Conservation (phyloP, 2,888 invertebrate species). For the Esperia sulphurella region DNA sequence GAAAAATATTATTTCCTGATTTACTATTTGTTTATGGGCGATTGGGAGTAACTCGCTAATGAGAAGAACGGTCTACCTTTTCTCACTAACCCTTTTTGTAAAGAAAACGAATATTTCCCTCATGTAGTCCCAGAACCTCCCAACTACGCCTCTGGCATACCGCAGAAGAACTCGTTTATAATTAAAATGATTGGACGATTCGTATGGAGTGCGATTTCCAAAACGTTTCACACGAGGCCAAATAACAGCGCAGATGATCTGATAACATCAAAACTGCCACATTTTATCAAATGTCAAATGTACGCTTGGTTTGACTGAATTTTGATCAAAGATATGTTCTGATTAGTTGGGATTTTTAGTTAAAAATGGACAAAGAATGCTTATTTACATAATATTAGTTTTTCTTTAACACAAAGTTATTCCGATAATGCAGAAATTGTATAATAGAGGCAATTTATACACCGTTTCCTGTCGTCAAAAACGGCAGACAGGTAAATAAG, state of each 20-base stretch:
- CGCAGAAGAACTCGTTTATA: conserved; percentile 33
- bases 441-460: too few relatives aligned
- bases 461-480: too few relatives aligned
- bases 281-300: conserved; percentile 30
- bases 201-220: conserved; percentile 12
- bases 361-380: conserved; percentile 1
- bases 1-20: too few relatives aligned
- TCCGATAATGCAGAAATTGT: too few relatives aligned
- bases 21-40: too few relatives aligned
- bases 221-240: conserved; percentile 17
- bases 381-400: not conserved
- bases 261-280: conserved; percentile 34
- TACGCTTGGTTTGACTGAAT: conserved; percentile 24
- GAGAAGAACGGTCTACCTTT: too few relatives aligned
- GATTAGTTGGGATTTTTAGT: conserved; percentile 9
- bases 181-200: conserved; percentile 30
- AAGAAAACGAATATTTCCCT: too few relatives aligned
- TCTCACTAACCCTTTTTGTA: too few relatives aligned
- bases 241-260: conserved; percentile 21
- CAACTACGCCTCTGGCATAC: conserved; percentile 14
- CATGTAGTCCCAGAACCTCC: not conserved
- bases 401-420: too few relatives aligned
- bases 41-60: too few relatives aligned
- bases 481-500: too few relatives aligned
- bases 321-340: conserved; percentile 22